phyloP scores from a whole-genome alignment of 2,888 invertebrate genomes.

The Lymantria monacha region DNA sequence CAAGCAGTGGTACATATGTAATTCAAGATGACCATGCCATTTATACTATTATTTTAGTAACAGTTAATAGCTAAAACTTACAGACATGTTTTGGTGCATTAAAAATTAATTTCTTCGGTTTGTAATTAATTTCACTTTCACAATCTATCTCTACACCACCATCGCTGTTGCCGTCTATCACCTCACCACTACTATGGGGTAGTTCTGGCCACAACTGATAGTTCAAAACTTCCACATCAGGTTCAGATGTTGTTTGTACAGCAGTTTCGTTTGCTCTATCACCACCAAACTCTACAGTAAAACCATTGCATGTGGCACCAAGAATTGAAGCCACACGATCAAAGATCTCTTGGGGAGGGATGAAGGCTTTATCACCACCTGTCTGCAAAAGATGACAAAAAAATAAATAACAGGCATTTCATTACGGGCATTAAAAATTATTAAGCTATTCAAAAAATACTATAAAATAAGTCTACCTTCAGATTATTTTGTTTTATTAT shows the following conservation, averaged over 20 bases:
- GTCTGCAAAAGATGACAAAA: not conserved
- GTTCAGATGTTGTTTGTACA: no score
- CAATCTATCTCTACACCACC: not conserved
- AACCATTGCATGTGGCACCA: not conserved
- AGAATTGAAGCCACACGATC: not conserved
- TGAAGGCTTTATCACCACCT: not conserved
- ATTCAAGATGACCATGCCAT: no score
- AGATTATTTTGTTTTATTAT: not conserved
- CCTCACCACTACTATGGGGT: no score
- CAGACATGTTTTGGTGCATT: not conserved
- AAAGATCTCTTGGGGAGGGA: not conserved
- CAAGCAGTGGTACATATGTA: no score
- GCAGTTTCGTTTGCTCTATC: no score
- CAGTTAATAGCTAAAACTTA: not conserved
- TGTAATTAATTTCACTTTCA: not conserved
- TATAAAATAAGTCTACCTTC: not conserved
- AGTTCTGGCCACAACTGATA: no score
- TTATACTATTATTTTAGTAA: no score
- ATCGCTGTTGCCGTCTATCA: no score
- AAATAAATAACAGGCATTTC: not conserved
- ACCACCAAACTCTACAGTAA: not conserved
- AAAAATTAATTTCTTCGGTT: not conserved
- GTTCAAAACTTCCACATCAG: no score
- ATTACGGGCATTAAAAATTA: not conserved
- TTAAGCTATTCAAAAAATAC: not conserved